These are phyloP conservation scores for Pterobdella sp. DNA, from an alignment of 2,888 invertebrate species.

Conservation along the genomic window DNA sequence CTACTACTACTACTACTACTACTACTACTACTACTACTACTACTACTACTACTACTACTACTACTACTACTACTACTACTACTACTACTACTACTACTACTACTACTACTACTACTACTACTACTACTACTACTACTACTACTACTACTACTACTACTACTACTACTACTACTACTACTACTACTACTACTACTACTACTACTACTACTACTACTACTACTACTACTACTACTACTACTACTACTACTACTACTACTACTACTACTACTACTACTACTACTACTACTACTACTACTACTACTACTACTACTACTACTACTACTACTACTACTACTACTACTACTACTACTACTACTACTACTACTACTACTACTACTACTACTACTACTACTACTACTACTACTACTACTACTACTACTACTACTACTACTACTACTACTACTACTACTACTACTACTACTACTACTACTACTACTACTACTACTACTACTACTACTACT, in stretches of 20 bases:
- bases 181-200: background rate
- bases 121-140: background rate
- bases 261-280: background rate
- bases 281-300: slow-evolving; percentile 1
- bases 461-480: slow-evolving; percentile 8
- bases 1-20: background rate
- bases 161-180: background rate
- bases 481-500: slow-evolving; percentile 2
- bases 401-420: slow-evolving; percentile 18
- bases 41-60: background rate
- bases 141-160: background rate
- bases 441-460: slow-evolving; percentile 25
- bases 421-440: slow-evolving; percentile 29
- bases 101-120: slow-evolving; percentile 26
- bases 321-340: slow-evolving; percentile 1
- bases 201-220: background rate
- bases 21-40: background rate
- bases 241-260: background rate
- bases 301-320: slow-evolving; percentile 1
- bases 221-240: background rate
- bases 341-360: slow-evolving; percentile 1
- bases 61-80: background rate
- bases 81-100: slow-evolving; percentile 20
- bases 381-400: slow-evolving; percentile 5
- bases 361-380: slow-evolving; percentile 1